phyloP scores from a whole-genome alignment of 2,113 vertebrate species.

The Fulica atra region DNA sequence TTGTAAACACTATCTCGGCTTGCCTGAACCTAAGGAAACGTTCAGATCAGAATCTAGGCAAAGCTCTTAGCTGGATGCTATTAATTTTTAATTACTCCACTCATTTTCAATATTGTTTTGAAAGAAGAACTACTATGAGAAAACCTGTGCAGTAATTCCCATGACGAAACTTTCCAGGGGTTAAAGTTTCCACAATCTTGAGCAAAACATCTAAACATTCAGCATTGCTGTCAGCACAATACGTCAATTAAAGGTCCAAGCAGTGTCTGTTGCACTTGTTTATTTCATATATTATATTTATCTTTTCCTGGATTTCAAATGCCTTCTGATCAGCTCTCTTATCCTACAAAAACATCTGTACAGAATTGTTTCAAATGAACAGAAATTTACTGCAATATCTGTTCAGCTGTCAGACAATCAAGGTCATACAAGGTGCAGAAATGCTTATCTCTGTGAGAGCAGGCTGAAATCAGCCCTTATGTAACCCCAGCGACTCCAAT shows the following conservation, averaged over 20 bases:
- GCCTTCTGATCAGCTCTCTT: conserved; percentile 66
- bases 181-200: conserved; percentile 2
- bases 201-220: neutral
- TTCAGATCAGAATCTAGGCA: conserved; percentile 13
- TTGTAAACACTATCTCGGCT: neutral
- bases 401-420: conserved; percentile 68
- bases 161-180: neutral
- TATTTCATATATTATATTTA: conserved; percentile 68
- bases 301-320: conserved; percentile 70
- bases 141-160: neutral
- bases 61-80: neutral
- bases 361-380: conserved; percentile 70
- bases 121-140: neutral
- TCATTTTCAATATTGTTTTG: conserved; percentile 3
- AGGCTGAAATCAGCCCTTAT: neutral
- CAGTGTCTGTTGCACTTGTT: conserved; percentile 46
- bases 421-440: conserved; percentile 75
- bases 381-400: conserved; percentile 60
- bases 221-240: neutral
- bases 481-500: neutral
- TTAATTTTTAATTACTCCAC: conserved; percentile 19
- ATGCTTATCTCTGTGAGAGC: conserved; percentile 70
- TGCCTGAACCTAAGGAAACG: neutral
- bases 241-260: neutral
- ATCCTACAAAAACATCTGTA: conserved; percentile 76